These are phyloP conservation scores for Galeopsomyia nigrocyanea DNA, from an alignment of 2,888 invertebrate genomes.

Conservation along the genomic window DNA sequence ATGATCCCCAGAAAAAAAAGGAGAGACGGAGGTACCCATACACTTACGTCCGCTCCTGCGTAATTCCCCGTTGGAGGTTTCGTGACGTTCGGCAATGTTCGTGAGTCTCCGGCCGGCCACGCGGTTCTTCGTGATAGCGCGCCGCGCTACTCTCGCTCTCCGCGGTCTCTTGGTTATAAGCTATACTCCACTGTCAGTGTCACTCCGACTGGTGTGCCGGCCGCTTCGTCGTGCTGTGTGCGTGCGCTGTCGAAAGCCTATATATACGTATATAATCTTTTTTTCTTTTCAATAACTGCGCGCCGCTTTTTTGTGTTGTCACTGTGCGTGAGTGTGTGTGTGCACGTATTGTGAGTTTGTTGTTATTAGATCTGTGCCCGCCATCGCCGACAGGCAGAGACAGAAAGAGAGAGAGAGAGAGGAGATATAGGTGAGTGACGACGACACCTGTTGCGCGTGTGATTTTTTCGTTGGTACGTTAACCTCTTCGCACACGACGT, in stretches of 20 bases:
- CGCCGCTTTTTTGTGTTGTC: slow-evolving; percentile 1
- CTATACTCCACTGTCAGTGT: slow-evolving; percentile 65
- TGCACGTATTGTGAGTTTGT: neutral
- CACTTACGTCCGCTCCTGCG: neutral
- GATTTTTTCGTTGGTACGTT: too few relatives aligned
- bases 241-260: slow-evolving; percentile 48
- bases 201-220: slow-evolving; percentile 58
- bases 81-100: slow-evolving; percentile 10
- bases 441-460: too few relatives aligned
- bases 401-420: neutral
- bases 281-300: neutral
- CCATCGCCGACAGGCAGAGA: too few relatives aligned
- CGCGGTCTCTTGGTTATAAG: neutral
- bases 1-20: neutral
- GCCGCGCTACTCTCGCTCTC: slow-evolving; percentile 24
- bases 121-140: slow-evolving; percentile 56
- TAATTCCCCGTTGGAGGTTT: slow-evolving; percentile 10
- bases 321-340: neutral
- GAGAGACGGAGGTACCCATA: neutral
- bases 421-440: neutral
- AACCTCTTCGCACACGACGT: neutral
- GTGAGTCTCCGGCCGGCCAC: slow-evolving; percentile 31
- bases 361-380: too few relatives aligned
- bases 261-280: neutral
- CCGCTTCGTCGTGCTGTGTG: slow-evolving; percentile 41